Evolutionary conservation across 1,140 invertebrate genomes (phyloP), one percentile per base, ranked within the genome.

Genomic region (Ridgeia piscesae): DNA sequence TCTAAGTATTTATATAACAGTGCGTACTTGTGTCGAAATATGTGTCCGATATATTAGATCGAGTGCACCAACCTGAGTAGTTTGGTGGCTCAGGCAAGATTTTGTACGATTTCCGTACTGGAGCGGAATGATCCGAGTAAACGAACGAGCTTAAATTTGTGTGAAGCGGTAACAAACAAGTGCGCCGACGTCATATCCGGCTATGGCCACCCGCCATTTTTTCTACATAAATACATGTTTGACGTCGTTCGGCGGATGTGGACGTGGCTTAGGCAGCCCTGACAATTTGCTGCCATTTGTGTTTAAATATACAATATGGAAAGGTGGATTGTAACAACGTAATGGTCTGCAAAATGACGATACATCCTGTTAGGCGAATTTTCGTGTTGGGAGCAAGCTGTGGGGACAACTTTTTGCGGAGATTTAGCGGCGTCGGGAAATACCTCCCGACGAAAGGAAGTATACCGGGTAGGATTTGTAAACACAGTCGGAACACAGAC

Each of bases 151-250:
- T 77, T 77, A 77, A 77, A 77, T 77, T 17, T 77, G 27, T 77
- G 58, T 21, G 58, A 77, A 77, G 27, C 58, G 58, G 58, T 77
- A 77, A 77, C 58, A 77, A 77, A 77, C 58, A 21, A 77, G 58
- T 77, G 58, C 58, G 6, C 58, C 58, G 58, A 77, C 58, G 58
- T 77, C 58, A 77, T 77, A 77, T 77, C 58, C 58, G 58, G 58
- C 2, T 77, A 77, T 21, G 58, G 4, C 58, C 58, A 77, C 58
- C 58, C 58, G 58, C 58, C 58, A 77, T 77, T 77, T 77, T 77
- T 77, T 77, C 27, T 77, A 77, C 58, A 77, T 77, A 77, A 77
- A 77, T 77, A 77, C 58, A 77, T 77, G 58, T 77, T 77, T 77
- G 58, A 77, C 58, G 58, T 77, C 58, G 58, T 77, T 77, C 58